Evolutionary conservation across 1,140 invertebrate species (phyloP), one percentile per base, ranked within the genome.

Genomic region (Zaprionus davidi): DNA sequence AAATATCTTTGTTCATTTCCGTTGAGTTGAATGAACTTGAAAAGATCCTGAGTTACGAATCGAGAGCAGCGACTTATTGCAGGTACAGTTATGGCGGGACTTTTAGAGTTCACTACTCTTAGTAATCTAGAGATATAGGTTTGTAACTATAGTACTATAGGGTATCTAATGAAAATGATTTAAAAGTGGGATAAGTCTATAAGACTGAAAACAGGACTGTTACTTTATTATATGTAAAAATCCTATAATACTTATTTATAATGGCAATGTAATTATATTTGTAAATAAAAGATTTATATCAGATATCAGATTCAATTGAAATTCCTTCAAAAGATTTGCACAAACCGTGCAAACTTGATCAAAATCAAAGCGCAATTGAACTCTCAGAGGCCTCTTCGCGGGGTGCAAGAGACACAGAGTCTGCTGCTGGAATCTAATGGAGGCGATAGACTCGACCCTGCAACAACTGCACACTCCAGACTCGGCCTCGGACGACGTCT

Each of bases 1-100:
- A 88, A 88, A 88, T 79, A 88, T 84, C 56, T 74, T 74, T 79
- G 71, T 79, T 53, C 70, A 72, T 76, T 79, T 87, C 83, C 83
- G 83, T 71, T 20, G 68, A 62, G 81, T 79, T 90, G 58, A 90
- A 85, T 84, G 85, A 90, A 85, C 85, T 81, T 57, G 28, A 28
- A 46, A 56, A 36, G 71, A 72, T 60, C 68, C 68, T 76, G 65
- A 56, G 53, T 17, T 17, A 46, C 26, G 15, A 28, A n/a, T 58
- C 3, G 9, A 60, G 38, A 34, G 31, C 31, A 34, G 55, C 59
- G 83, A 85, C 78, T 81, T 84, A 79, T 66, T 82, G 80, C 82
- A 65, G 17, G 64, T 76, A 82, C 81, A 78, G 80, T 78, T 66
- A 62, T 22, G 22, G 15, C 41, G 41, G 24, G 24, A 46, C 6